Evolutionary conservation across 2,888 invertebrate genomes (phyloP), one percentile per base, ranked within the genome.

Genomic region (Hirtodrosophila cameraria): DNA sequence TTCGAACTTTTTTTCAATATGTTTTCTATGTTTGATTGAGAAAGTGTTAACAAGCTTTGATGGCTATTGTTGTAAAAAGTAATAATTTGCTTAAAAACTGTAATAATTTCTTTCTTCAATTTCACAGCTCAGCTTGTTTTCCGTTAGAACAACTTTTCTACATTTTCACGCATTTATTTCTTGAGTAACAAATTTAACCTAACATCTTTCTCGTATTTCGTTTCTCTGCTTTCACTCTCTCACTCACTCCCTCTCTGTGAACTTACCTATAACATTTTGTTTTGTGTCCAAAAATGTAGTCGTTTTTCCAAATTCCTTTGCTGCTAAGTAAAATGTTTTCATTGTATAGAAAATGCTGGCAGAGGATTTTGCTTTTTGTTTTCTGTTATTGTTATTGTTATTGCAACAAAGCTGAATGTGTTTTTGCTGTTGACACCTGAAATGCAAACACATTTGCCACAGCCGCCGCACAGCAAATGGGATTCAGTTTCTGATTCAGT

Each of bases 341-440:
- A 83, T 78, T 78, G 77, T 78, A 73, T 69, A 55, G 61, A 59
- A 83, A 72, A 80, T 79, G 83, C 73, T 72, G 76, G 66, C 71
- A 63, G 41, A 50, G 28, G 53, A 55, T 65, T 54, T 48, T 27
- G 74, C 30, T 63, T 62, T 60, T 61, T 55, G 68, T 82, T 59
- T 64, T 64, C 50, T 45, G 63, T 33, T 55, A 28, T 71, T 73
- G 73, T 74, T 74, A 39, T 74, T 82, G 85, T 80, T 80, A 75
- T 78, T 77, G 75, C 72, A 80, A 78, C 79, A 80, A 84, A 84
- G 79, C 85, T 72, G 75, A 64, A 81, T 80, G 80, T 77, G 79
- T 79, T 85, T 75, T 86, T 82, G 77, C 75, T 80, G 86, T 80
- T 80, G 79, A 80, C 79, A 80, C 79, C 79, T 80, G 78, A 77